Conservation (phyloP, 2,113 vertebrate species). For the Rattus rattus region DNA sequence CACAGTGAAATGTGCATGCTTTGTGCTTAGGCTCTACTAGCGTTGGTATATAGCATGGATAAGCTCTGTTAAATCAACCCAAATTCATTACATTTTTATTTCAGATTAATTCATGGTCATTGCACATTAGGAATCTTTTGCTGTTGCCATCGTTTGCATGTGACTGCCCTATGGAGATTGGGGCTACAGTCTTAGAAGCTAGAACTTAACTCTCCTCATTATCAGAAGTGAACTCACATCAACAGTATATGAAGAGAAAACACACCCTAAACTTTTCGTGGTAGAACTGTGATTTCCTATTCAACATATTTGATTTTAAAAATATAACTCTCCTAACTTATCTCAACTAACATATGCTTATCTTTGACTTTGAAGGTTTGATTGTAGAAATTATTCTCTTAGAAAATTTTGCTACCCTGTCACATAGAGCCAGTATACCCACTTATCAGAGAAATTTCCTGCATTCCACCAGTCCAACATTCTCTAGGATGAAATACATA, state of each 20-base stretch:
- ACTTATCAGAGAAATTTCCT: not conserved
- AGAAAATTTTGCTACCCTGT: not conserved
- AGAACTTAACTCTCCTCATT: not conserved
- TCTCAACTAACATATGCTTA: not conserved
- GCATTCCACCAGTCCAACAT: not conserved
- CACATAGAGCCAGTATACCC: too few relatives aligned
- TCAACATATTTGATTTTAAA: not conserved
- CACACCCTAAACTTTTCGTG: not conserved
- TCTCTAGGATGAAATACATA: not conserved
- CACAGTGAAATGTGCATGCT: not conserved
- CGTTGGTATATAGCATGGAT: not conserved
- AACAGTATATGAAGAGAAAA: not conserved
- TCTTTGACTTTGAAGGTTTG: not conserved
- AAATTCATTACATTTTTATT: too few relatives aligned
- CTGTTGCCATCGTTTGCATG: not conserved
- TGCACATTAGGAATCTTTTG: not conserved
- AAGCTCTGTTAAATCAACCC: not conserved
- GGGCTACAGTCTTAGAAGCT: not conserved
- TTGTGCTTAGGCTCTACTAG: not conserved
- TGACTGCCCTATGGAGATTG: not conserved
- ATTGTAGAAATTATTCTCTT: not conserved
- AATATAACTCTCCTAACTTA: not conserved
- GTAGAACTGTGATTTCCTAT: not conserved
- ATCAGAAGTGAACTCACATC: not conserved
- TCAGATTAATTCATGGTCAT: not conserved